Base-by-base conservation (phyloP, 2,888 invertebrate genomes). In the Drosophila yooni region DNA sequence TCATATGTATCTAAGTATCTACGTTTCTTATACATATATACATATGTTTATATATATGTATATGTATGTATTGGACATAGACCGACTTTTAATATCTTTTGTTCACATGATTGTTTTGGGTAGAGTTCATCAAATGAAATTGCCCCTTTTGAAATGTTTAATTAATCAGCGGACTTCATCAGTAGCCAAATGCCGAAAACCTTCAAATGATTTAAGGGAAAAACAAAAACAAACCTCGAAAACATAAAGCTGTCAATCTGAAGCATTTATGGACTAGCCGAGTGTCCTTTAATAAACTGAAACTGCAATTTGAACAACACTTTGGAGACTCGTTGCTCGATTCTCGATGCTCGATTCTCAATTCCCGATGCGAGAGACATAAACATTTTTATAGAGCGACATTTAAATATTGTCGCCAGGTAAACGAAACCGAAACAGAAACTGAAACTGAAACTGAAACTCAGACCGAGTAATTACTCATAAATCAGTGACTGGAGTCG, bases 231-330 rank as follows among this genome's bases (percentile, higher is more conserved):
- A 36, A 36, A 36, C 59, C 29, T 36, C 29, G 29, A 25, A 21
- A 21, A 53, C 88, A 85, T 89, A 89, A 85, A 89, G 88, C 90
- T 71, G 75, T 52, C 61, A 57, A 59, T 59, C 64, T 43, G 60
- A 70, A 61, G 57, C 56, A 70, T 85, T 85, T 88, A 88, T 85
- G 66, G 83, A 76, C 57, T 43, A 21, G n/a, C 36, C 36, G 50
- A 67, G 70, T 67, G 81, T 89, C 85, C 85, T 85, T 85, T 85
- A 88, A 85, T 85, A 85, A 82, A 85, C 83, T 79, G 25, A 56
- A 48, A 29, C 62, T 58, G 56, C 58, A 51, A 43, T 59, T 64
- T 65, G 65, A 57, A 80, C 64, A 75, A 38, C 78, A 21, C 46
- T 46, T 46, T 21, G 46, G 46, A 46, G 15, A 46, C 25, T 25